Evolutionary conservation across 1,140 invertebrate genomes (phyloP).

Genomic region (Phymorhynchus buccinoides): DNA sequence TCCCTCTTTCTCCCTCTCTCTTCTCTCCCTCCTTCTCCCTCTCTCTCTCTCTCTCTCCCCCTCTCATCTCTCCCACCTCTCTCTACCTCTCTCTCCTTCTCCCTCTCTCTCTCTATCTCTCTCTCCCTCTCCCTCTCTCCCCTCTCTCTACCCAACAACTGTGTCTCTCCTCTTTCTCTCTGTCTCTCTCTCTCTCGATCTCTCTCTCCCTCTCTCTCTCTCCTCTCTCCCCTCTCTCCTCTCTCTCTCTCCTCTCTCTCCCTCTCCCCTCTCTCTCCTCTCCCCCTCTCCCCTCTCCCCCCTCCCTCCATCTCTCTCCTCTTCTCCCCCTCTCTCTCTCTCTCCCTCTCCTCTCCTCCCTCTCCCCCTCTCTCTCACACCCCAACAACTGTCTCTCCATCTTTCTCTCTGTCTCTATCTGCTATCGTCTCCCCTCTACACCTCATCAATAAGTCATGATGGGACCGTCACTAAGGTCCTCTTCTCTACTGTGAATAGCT

Average conservation of each 20-base stretch:
- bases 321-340: background rate
- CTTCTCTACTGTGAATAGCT: too few species aligned
- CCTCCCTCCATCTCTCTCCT: background rate
- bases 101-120: too few species aligned
- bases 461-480: too few species aligned
- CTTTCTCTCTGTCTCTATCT: too few species aligned
- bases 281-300: background rate
- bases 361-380: background rate
- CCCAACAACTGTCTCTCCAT: background rate
- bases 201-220: background rate
- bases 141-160: too few species aligned
- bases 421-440: too few species aligned
- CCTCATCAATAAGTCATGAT: too few species aligned
- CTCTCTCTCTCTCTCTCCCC: background rate
- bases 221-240: background rate
- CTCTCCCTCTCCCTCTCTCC: too few species aligned
- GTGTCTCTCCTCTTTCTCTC: too few species aligned
- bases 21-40: background rate
- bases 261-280: background rate
- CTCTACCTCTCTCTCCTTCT: too few species aligned
- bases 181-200: too few species aligned
- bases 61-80: too few species aligned
- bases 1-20: background rate
- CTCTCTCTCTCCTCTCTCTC: background rate
- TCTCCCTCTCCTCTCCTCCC: background rate